Base-by-base conservation (phyloP, 1,140 invertebrate species). In the Papilio xuthus region DNA sequence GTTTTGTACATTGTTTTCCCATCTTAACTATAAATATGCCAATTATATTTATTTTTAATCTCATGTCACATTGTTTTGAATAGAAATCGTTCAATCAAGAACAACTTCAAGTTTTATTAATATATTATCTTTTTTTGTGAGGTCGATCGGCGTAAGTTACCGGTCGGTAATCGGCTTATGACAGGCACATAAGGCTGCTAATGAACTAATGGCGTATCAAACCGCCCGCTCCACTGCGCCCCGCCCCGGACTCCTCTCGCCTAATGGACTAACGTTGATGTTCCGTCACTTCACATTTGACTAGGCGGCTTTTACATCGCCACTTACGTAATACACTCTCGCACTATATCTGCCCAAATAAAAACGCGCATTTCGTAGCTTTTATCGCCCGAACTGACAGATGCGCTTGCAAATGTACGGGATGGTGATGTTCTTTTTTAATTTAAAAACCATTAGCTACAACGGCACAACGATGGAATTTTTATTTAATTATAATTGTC, bases 131-230 rank as follows among this genome's bases (percentile, higher is more conserved):
- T 67, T 63, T n/a, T n/a, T 67, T 82, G 80, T 80, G 47, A 76
- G 74, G 77, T 80, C 78, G 73, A 56, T 69, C 71, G 70, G 72
- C 80, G 81, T 83, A 81, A 84, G 72, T 80, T 83, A 81, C 79
- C 84, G 84, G 79, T 83, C 83, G 74, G 85, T 92, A 90, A 92
- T 89, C 88, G 83, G 88, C 89, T 91, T 89, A 90, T 89, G 87
- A 86, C 87, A 86, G 86, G 80, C 86, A 88, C 82, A 87, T 88
- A 87, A 88, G 86, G 84, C 85, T 89, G 82, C 86, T 92, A 92
- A 92, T 93, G 90, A 92, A 93, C 88, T 91, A 93, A 93, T 92
- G 90, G 89, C 88, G 84, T 91, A 93, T 93, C 90, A 91, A 91
- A 88, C 86, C 85, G 86, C 86, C 84, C 83, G 79, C 77, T 78